phyloP scores from a whole-genome alignment of 2,113 vertebrate species.

The Silurus glanis region DNA sequence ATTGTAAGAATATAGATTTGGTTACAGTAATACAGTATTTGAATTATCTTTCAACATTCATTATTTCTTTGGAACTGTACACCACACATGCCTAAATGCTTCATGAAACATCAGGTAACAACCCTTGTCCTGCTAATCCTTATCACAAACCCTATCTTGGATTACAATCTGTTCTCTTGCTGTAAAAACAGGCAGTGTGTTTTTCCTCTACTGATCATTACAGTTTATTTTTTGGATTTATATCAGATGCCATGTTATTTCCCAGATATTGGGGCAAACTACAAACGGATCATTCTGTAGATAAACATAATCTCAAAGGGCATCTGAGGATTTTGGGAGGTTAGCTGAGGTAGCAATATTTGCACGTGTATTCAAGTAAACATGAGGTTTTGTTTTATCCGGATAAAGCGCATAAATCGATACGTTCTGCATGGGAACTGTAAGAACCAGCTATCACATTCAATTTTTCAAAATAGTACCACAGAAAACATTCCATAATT shows the following conservation, averaged over 20 bases:
- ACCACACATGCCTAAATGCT: constrained; percentile 41
- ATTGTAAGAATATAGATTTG: constrained; percentile 57
- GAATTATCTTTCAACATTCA: constrained; percentile 51
- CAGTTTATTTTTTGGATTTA: constrained; percentile 3
- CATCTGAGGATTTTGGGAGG: constrained; percentile 40
- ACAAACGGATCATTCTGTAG: background rate
- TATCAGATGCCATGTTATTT: constrained; percentile 2
- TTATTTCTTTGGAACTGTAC: constrained; percentile 57
- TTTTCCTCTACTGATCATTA: constrained; percentile 4
- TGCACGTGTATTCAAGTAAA: constrained; percentile 54
- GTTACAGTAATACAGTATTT: constrained; percentile 57
- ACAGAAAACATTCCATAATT: constrained; percentile 36
- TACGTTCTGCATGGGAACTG: constrained; percentile 33
- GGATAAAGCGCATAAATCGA: constrained; percentile 38
- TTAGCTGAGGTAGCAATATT: constrained; percentile 52
- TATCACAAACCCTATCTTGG: background rate
- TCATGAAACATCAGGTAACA: constrained; percentile 23
- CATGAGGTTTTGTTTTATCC: constrained; percentile 32
- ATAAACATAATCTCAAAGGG: constrained; percentile 51
- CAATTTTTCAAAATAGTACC: constrained; percentile 40
- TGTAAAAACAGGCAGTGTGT: constrained; percentile 38
- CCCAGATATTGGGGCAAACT: background rate
- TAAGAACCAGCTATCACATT: constrained; percentile 42
- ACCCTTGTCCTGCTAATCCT: constrained; percentile 17
- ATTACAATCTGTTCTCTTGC: constrained; percentile 1